Evolutionary conservation across 2,113 vertebrate species (phyloP).

Genomic region (Ammospiza nelsoni): DNA sequence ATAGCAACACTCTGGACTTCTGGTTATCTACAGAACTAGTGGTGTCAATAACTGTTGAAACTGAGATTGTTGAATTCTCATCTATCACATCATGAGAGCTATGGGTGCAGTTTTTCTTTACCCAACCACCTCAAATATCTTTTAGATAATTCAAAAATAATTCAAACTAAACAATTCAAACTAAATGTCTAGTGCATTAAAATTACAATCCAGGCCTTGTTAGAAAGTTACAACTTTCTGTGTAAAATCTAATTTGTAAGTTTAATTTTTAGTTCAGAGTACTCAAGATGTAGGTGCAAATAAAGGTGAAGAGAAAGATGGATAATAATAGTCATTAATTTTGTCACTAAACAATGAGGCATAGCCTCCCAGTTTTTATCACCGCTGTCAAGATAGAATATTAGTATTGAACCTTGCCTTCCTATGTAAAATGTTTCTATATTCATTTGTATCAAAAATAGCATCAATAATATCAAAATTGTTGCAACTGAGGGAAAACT

Average conservation of each 20-base stretch:
- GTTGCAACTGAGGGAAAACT: neutral
- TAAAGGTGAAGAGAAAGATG: slow-evolving; percentile 62
- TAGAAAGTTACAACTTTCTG: neutral
- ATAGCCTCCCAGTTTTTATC: slow-evolving; percentile 64
- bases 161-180: neutral
- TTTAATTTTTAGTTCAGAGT: slow-evolving; percentile 43
- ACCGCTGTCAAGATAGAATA: slow-evolving; percentile 35
- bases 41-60: neutral
- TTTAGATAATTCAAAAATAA: neutral
- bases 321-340: slow-evolving; percentile 70
- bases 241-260: slow-evolving; percentile 10
- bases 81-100: neutral
- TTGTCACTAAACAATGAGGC: slow-evolving; percentile 68
- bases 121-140: accelerated
- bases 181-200: neutral
- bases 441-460: slow-evolving; percentile 33
- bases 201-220: slow-evolving; percentile 13
- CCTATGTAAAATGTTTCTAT: neutral
- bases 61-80: neutral
- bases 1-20: neutral
- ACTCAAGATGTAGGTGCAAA: slow-evolving; percentile 48
- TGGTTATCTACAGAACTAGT: neutral
- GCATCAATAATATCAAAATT: neutral
- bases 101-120: neutral
- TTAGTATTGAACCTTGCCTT: slow-evolving; percentile 40